Percentiles rank a stretch among this genome's conserved stretches.
Conservation (phyloP, 2,888 invertebrate genomes). For the Ramazzottius varieornatus region DNA sequence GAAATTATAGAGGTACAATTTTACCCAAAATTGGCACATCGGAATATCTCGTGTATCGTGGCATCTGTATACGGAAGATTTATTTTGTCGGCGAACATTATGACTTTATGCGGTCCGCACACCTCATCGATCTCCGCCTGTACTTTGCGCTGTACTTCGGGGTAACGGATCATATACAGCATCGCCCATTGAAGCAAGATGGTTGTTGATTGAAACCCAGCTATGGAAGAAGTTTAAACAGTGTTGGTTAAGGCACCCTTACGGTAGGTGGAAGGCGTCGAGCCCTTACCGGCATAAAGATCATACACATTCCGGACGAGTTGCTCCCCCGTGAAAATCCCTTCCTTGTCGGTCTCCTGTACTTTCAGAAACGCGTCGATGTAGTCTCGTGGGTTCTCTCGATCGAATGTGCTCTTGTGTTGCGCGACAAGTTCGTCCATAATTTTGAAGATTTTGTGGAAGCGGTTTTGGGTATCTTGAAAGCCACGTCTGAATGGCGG, state of each 20-base stretch:
- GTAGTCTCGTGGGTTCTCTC: background rate
- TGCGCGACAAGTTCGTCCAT: background rate
- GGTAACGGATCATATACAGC: background rate
- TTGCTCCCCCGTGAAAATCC: background rate
- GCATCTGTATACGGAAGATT: background rate
- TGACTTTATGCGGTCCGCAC: background rate
- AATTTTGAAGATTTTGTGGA: background rate
- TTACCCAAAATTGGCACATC: background rate
- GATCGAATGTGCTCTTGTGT: background rate
- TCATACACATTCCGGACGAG: background rate
- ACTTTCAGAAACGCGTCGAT: background rate
- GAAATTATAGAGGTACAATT: no score
- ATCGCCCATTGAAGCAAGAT: slow-evolving; percentile 1
- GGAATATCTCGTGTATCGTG: background rate
- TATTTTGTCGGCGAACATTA: background rate
- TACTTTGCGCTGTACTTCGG: background rate
- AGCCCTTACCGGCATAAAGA: background rate
- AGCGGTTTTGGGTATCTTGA: background rate
- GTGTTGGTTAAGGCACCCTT: no score
- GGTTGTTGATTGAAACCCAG: slow-evolving; percentile 1
- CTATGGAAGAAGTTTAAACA: background rate
- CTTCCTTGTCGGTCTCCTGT: background rate
- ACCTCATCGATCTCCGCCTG: background rate
- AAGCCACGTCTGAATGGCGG: background rate
- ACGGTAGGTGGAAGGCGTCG: background rate